Base-by-base conservation (phyloP, 1,140 invertebrate genomes). In the Platorchestia sp. region DNA sequence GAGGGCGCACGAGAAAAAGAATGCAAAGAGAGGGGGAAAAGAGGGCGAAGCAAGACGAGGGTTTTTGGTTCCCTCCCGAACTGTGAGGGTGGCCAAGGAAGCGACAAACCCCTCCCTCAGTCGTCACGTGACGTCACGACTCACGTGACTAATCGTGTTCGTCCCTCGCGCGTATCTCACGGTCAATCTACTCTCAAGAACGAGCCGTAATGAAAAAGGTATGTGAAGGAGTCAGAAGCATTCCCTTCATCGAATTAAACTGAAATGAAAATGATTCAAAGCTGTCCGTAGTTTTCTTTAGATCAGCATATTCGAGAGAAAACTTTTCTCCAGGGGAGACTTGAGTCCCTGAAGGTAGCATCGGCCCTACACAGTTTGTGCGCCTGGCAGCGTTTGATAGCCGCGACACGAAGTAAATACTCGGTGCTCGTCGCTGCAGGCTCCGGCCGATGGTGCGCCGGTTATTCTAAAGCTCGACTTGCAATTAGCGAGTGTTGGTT, bases 321-420 rank as follows among this genome's bases (percentile, higher is more conserved):
- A 89, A 89, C 87, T 89, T 43, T 41, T 89, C 87, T 89, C 5
- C 27, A 89, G 43, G 87, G 87, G 87, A 44, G 87, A 89, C 87
- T 89, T 89, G 87, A 5, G 7, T 86, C 7, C 10, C 43, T 42
- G n/a, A 5, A 89, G 87, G 10, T 89, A 89, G 27, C 36, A n/a
- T n/a, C 1, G 36, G 59, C 3, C 59, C 59, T 75, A 6, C 14
- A 22, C 36, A 3, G 10, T 75, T 75, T 75, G 59, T 75, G 36
- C 14, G 27, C 59, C 59, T 22, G 59, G 27, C 10, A 75, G 59
- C 59, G 36, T 36, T 75, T 22, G 59, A 75, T 75, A 27, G 27
- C 59, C 7, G 59, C 10, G 59, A 75, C 59, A 75, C 59, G 36
- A 51, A 27, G 59, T 75, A 75, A 75, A 19, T 27, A 75, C 27